Percentiles rank a stretch among this genome's conserved stretches.
Conservation (phyloP, 30 jellyfish, hydroid and myxozoan genomes). For the Aurelia coerulea region DNA sequence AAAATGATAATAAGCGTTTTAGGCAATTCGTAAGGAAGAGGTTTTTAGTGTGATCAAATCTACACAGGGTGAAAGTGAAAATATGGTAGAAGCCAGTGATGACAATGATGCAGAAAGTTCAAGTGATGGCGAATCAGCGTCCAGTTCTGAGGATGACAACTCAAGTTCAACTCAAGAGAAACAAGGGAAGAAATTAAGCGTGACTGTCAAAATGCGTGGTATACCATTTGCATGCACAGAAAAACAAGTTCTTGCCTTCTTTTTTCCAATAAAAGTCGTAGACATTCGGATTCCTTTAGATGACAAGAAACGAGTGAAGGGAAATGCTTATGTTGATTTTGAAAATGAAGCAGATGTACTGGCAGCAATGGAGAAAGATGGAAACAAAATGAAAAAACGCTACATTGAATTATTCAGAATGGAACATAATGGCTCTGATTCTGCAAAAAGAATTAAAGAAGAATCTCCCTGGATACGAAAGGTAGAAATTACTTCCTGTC, state of each 20-base stretch:
- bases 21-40: too few species aligned
- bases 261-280: conserved; percentile 65
- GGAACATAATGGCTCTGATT: conserved; percentile 43
- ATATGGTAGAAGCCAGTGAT: conserved; percentile 1
- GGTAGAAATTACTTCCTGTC: conserved; percentile 28
- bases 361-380: conserved; percentile 73
- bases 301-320: conserved; percentile 78
- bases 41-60: too few species aligned
- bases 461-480: conserved; percentile 64
- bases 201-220: conserved; percentile 83
- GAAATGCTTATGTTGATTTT: conserved; percentile 96
- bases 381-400: conserved; percentile 66
- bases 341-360: conserved; percentile 51
- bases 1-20: too few species aligned
- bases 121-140: conserved; percentile 2
- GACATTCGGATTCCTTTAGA: conserved; percentile 88
- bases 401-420: conserved; percentile 81
- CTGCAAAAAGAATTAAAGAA: not conserved
- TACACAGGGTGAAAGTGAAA: too few species aligned
- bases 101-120: not conserved
- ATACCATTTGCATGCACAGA: conserved; percentile 91
- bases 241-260: conserved; percentile 79
- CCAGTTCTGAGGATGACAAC: conserved; percentile 43
- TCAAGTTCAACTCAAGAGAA: conserved; percentile 25
- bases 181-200: conserved; percentile 3